Percentiles rank a stretch among this genome's conserved stretches.
Evolutionary conservation across 2,113 vertebrate genomes (phyloP).

Genomic region (Pachyramphus minor): DNA sequence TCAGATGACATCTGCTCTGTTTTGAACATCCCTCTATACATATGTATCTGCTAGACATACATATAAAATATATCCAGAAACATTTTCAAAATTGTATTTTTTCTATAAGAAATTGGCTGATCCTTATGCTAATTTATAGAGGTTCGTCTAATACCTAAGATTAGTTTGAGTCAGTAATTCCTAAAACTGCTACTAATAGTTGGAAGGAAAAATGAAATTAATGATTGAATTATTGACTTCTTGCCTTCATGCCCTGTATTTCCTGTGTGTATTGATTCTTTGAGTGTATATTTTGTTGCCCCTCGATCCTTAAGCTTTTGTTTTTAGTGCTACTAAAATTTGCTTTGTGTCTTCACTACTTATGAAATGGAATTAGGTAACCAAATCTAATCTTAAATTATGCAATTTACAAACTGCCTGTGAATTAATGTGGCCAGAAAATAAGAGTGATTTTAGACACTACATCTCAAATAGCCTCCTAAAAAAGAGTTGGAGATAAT

Average conservation of each 20-base stretch:
- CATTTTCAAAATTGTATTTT: not conserved
- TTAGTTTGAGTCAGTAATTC: not conserved
- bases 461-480: not conserved
- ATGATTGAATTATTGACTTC: not conserved
- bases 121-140: not conserved
- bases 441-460: not conserved
- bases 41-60: not conserved
- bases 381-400: not conserved
- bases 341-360: not conserved
- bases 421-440: not conserved
- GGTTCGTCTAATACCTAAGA: not conserved
- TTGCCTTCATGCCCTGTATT: not conserved
- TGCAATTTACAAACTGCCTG: fast-evolving
- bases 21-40: not conserved
- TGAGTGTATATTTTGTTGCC: not conserved
- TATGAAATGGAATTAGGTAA: not conserved
- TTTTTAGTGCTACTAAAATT: not conserved
- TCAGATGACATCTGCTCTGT: not conserved
- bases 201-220: not conserved
- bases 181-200: not conserved
- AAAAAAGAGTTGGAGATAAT: not conserved
- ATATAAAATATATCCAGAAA: not conserved
- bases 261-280: not conserved
- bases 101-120: not conserved
- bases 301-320: not conserved